phyloP scores from a whole-genome alignment of 2,113 vertebrate genomes.

The Saccopteryx leptura region DNA sequence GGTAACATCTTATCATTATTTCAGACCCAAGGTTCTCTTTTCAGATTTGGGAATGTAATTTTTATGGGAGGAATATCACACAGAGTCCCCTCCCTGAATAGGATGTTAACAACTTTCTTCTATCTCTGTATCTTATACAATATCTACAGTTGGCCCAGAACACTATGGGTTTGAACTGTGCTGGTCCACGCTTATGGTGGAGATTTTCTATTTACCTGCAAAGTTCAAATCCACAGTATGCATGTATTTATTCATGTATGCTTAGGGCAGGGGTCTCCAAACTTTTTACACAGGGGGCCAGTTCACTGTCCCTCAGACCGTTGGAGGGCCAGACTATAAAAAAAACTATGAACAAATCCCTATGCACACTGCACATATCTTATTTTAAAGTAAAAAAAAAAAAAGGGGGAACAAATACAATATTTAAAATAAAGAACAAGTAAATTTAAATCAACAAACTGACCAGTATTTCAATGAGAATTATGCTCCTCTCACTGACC shows the following conservation, averaged over 20 bases:
- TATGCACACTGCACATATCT: no score
- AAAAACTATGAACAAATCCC: no score
- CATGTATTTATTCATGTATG: background rate
- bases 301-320: no score
- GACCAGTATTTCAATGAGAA: no score
- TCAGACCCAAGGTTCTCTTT: background rate
- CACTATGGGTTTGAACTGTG: background rate
- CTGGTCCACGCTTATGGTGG: no score
- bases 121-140: background rate
- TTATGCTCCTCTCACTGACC: no score
- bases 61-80: background rate
- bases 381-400: no score
- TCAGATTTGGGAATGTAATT: conserved; percentile 34
- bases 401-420: no score
- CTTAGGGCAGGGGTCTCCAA: background rate
- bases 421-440: no score
- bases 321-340: no score
- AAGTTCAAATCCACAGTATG: background rate
- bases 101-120: background rate
- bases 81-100: background rate
- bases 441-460: no score
- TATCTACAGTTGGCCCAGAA: background rate
- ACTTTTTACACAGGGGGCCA: no score
- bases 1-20: background rate
- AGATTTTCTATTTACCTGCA: background rate